Evolutionary conservation across 2,113 vertebrate species (phyloP), one percentile per base, ranked within the genome.

Genomic region (Catharus minimus): DNA sequence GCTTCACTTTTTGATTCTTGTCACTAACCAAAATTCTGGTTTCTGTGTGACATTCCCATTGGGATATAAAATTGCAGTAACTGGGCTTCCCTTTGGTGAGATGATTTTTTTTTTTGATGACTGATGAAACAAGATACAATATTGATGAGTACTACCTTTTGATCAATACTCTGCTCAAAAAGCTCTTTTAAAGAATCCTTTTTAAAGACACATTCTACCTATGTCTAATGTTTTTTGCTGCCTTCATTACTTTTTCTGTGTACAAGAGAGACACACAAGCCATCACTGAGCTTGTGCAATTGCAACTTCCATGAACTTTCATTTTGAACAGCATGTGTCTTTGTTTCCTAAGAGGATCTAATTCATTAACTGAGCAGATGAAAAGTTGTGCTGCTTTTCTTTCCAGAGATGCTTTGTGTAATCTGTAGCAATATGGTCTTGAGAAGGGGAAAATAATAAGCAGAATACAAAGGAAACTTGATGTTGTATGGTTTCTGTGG

Each of bases 371-470:
- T 36, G 20, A 22, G 11, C 38, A 46, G 33, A 62, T 8, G 11
- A 93, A 83, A 93, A 57, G 27, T 15, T 61, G 6, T 49, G 5
- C 9, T 69, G 17, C 28, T 38, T 55, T 82, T 64, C 7, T 76
- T 90, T 60, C 44, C 49, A 71, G 39, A 64, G 49, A 38, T 39
- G 17, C 2, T 58, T 71, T 88, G 11, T 69, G 24, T 39, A 58
- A 33, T 49, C 33, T 77, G 15, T 32, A 78, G 14, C 30, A 61
- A 18, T 57, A 53, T n/a, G 6, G 23, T 10, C n/a, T 38, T 2
- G 0, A 36, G 33, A 38, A 4, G 2, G 4, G 15, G 5, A 5
- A 8, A 11, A 33, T 53, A 20, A 0, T 33, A 52, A 44, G 13
- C 15, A 50, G 15, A 39, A 62, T 78, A 71, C 10, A 52, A 90